phyloP scores from a whole-genome alignment of 2,113 vertebrate genomes.

The Calypte anna region DNA sequence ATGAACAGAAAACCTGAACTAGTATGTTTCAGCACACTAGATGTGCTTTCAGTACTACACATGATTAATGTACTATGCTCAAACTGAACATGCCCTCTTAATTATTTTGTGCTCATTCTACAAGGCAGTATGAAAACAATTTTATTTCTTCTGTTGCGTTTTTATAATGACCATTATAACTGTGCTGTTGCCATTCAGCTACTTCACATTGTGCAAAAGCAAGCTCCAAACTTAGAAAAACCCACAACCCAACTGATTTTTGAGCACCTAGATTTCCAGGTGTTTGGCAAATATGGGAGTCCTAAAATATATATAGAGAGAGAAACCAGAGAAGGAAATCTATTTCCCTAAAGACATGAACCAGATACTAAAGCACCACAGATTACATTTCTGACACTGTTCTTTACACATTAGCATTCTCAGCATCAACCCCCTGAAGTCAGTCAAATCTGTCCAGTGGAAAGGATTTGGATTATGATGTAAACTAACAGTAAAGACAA shows the following conservation, averaged over 20 bases:
- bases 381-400: neutral
- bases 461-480: slow-evolving; percentile 74
- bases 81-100: neutral
- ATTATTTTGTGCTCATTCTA: neutral
- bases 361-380: neutral
- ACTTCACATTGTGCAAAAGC: neutral
- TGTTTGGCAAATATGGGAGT: neutral
- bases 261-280: neutral
- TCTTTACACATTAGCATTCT: slow-evolving; percentile 7
- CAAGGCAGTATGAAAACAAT: neutral
- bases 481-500: slow-evolving; percentile 77
- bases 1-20: neutral
- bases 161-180: neutral
- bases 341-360: neutral
- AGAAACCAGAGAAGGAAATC: neutral
- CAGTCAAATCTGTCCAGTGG: slow-evolving; percentile 17
- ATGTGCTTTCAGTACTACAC: neutral
- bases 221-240: neutral
- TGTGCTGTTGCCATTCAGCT: neutral
- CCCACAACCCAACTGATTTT: neutral
- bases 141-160: neutral
- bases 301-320: neutral
- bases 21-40: neutral
- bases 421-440: slow-evolving; percentile 1
- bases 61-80: neutral